Evolutionary conservation across 2,797 vertebrate species (phyloP), one percentile per base, ranked within the genome.

Genomic region (Scyliorhinus canicula): DNA sequence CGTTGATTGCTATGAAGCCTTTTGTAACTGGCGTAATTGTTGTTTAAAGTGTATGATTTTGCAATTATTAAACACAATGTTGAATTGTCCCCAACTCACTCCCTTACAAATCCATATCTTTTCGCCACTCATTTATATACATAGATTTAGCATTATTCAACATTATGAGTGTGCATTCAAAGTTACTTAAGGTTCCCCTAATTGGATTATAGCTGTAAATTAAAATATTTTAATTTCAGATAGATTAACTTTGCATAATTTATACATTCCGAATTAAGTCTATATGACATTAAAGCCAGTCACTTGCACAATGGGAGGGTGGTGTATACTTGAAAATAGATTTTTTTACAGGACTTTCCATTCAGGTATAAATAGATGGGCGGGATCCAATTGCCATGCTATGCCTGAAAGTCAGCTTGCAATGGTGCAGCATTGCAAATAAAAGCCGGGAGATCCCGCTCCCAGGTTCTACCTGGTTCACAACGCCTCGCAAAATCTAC

Each of bases 41-140:
- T n/a, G 67, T 52, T 52, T 74, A 21, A 69, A 69, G 55, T 74
- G 14, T 50, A 52, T 94, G 35, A 94, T 94, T 71, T 94, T 94
- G 40, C 67, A 35, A 11, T 71, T 52, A 74, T 19, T 52, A 67
- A 52, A 93, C 93, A 71, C 67, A 74, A 74, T 69, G 47, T 26
- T 52, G 71, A 94, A 16, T 21, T 69, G 14, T 21, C 35, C 47
- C 28, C 5, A 21, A 69, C 31, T 74, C 47, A 7, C 28, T 14
- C 47, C 44, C 5, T 71, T 21, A 16, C 67, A 94, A 94, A 52
- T n/a, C 67, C 47, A 19, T 50, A 71, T 6, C 28, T 35, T 3
- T 71, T 52, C 44, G n/a, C 14, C 14, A 4, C 67, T 93, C 26
- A 93, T 16, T 93, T 93, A 21, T 52, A 47, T 28, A 0, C 60